Evolutionary conservation across 2,888 invertebrate genomes (phyloP).

Genomic region (Uloborus plumipes): DNA sequence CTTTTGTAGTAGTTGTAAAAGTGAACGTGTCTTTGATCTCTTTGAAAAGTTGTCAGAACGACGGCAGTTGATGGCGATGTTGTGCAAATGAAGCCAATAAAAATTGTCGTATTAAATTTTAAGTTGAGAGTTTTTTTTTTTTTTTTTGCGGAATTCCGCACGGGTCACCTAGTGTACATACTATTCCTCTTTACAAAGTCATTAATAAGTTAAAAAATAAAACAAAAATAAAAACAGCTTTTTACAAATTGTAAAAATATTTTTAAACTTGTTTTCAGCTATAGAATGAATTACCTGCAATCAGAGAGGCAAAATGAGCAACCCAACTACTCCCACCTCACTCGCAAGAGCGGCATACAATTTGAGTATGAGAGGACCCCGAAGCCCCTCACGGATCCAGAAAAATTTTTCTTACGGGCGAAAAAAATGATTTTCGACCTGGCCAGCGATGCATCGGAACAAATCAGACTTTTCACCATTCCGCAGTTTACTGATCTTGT

Average conservation of each 20-base stretch:
- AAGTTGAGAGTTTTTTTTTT: no score
- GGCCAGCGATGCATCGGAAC: slow-evolving; percentile 37
- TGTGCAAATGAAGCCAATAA: no score
- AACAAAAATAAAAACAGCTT: no score
- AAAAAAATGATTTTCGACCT: slow-evolving; percentile 56
- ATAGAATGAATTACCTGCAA: slow-evolving; percentile 24
- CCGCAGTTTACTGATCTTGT: slow-evolving; percentile 57
- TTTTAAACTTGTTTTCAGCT: slow-evolving; percentile 17
- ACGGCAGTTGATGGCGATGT: no score
- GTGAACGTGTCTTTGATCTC: no score
- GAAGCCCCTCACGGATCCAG: slow-evolving; percentile 15
- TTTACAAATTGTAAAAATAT: neutral
- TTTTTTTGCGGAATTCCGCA: no score
- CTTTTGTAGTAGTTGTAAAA: no score
- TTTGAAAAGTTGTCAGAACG: no score
- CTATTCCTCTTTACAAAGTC: no score
- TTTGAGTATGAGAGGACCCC: slow-evolving; percentile 55
- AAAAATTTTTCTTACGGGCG: slow-evolving; percentile 31
- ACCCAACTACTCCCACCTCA: neutral
- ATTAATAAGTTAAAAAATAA: no score
- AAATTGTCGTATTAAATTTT: no score
- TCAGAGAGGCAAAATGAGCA: neutral
- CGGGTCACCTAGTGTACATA: no score
- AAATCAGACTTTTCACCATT: slow-evolving; percentile 46
- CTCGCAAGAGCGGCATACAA: slow-evolving; percentile 38